Base-by-base conservation (phyloP, 2,888 invertebrate species). In the Alloplasta piceator region DNA sequence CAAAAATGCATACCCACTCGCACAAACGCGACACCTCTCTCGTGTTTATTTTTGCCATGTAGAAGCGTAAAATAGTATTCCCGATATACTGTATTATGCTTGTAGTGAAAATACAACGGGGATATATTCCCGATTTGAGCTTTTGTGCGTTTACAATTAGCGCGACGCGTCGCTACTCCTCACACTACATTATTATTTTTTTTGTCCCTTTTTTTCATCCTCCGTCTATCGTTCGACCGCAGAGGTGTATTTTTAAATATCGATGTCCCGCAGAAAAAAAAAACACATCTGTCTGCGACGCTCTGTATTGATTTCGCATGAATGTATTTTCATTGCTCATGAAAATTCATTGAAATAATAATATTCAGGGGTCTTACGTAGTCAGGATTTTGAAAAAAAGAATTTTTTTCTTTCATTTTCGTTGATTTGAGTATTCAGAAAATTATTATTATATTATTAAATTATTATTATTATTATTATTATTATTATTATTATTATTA, bases 81-180 rank as follows among this genome's bases (percentile, higher is more conserved):
- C 80, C 48, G 82, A 76, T 41, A 76, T 41, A 63, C 41, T 48
- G 9, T 55, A 80, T 71, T 60, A 72, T 61, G 71, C 60, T 70
- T 41, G 72, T 41, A 66, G 26, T 67, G 76, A 76, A 80, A 76
- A 80, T 48, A 58, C 39, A 6, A 41, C 50, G 48, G 64, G 63
- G 41, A 52, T n/a, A n/a, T 26, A 4, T 71, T 39, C 10, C 56
- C 67, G 58, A 72, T 76, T 80, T 72, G 66, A 61, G 76, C 75
- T 80, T 76, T 80, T 76, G 80, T 76, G 61, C 74, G 77, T 77
- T 79, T 82, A 70, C 66, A 76, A 76, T 82, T 78, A 72, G 78
- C 70, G 74, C 82, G 81, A 64, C 67, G 76, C 78, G 84, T 82
- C 83, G 86, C 82, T 78, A 83, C 84, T 83, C 84, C 82, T 77